Percentiles rank a stretch among this genome's conserved stretches.
phyloP scores from a whole-genome alignment of 2,113 vertebrate species.

The Megalops atlanticus region DNA sequence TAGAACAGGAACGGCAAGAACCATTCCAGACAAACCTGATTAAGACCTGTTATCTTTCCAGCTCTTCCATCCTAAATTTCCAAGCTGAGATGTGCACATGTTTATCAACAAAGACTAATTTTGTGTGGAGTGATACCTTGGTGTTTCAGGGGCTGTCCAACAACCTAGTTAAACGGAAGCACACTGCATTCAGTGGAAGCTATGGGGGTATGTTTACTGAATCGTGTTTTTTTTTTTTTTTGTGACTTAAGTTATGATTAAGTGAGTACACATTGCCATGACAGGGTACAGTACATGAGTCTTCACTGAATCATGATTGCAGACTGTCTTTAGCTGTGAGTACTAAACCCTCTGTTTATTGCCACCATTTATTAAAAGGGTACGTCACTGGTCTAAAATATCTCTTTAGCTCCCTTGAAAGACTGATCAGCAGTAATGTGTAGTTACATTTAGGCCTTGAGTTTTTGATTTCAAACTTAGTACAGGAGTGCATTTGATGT shows the following conservation, averaged over 20 bases:
- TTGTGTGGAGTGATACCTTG: background rate
- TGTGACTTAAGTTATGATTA: no score
- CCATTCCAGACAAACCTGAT: constrained; percentile 1
- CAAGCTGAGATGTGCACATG: background rate
- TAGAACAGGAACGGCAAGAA: background rate
- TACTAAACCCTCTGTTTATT: background rate
- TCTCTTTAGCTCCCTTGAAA: background rate
- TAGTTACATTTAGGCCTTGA: background rate
- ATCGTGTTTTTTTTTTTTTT: no score
- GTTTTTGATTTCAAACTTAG: background rate
- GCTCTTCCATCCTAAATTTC: background rate
- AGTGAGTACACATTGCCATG: no score
- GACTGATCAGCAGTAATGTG: background rate
- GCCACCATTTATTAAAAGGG: background rate
- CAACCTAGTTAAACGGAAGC: background rate
- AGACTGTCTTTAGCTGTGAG: no score
- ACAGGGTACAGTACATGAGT: no score
- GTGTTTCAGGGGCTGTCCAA: background rate
- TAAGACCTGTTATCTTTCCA: background rate
- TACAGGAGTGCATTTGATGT: background rate
- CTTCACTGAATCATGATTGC: background rate
- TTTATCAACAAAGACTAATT: background rate
- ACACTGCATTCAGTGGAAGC: background rate
- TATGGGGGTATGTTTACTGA: no score
- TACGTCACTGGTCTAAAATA: background rate